Evolutionary conservation across 2,113 vertebrate species (phyloP).

Genomic region (Laterallus jamaicensis): DNA sequence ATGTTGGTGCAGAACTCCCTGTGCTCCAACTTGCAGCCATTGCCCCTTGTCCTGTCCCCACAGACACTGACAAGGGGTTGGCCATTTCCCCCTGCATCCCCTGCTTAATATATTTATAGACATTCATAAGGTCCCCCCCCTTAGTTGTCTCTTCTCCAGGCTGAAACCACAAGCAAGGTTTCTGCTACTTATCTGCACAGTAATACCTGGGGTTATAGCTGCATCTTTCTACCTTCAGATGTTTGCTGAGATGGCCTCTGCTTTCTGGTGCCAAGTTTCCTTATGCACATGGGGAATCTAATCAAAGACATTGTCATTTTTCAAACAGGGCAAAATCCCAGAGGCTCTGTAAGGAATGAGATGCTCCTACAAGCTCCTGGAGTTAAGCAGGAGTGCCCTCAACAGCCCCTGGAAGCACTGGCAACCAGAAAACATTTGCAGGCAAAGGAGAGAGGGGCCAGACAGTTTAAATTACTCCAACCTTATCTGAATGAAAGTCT

Average conservation of each 20-base stretch:
- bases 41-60: too few relatives aligned
- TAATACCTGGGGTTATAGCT: not conserved
- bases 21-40: too few relatives aligned
- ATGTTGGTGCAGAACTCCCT: too few relatives aligned
- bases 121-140: too few relatives aligned
- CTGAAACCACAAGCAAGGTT: not conserved
- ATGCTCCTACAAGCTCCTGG: not conserved
- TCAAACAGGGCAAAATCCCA: not conserved
- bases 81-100: too few relatives aligned
- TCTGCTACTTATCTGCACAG: not conserved
- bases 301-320: not conserved
- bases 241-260: not conserved
- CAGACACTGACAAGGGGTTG: too few relatives aligned
- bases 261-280: not conserved
- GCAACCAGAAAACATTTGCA: not conserved
- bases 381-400: not conserved
- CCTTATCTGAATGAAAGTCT: slow-evolving; percentile 21
- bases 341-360: not conserved
- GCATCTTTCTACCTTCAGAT: not conserved
- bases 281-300: not conserved
- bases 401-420: not conserved
- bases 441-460: slow-evolving; percentile 23
- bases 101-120: too few relatives aligned
- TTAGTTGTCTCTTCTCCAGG: too few relatives aligned
- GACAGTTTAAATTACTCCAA: slow-evolving; percentile 9